These are phyloP conservation scores for Eulemur mongoz DNA, from an alignment of 2,797 vertebrate species.

Conservation along the genomic window DNA sequence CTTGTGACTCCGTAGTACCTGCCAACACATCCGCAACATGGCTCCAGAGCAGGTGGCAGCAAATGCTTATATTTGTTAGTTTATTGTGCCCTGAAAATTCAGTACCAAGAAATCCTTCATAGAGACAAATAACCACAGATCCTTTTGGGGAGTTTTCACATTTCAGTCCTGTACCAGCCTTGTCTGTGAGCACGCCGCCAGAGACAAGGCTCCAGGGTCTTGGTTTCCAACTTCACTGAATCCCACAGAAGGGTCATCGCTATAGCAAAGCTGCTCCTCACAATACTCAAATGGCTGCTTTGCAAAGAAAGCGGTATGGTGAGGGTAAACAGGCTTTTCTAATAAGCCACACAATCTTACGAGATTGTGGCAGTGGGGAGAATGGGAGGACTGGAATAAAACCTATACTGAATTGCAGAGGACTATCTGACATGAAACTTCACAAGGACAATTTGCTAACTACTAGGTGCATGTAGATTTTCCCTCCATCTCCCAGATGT, in stretches of 20 bases:
- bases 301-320: neutral
- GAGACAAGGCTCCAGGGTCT: neutral
- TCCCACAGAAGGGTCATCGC: neutral
- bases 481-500: neutral
- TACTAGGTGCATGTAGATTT: neutral
- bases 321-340: neutral
- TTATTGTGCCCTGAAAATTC: slow-evolving; percentile 16
- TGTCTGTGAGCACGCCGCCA: neutral
- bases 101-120: neutral
- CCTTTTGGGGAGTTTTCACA: neutral
- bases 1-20: neutral
- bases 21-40: neutral
- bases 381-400: neutral
- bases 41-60: neutral
- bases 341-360: neutral
- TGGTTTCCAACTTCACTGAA: neutral
- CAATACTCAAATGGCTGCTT: neutral
- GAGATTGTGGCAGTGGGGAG: neutral
- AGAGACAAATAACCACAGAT: neutral
- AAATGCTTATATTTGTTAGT: neutral
- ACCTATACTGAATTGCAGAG: neutral
- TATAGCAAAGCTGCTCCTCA: neutral
- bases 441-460: neutral
- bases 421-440: neutral
- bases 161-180: neutral